These are phyloP conservation scores for Syrmaticus mikado DNA, from an alignment of 2,113 vertebrate genomes.

Conservation along the genomic window DNA sequence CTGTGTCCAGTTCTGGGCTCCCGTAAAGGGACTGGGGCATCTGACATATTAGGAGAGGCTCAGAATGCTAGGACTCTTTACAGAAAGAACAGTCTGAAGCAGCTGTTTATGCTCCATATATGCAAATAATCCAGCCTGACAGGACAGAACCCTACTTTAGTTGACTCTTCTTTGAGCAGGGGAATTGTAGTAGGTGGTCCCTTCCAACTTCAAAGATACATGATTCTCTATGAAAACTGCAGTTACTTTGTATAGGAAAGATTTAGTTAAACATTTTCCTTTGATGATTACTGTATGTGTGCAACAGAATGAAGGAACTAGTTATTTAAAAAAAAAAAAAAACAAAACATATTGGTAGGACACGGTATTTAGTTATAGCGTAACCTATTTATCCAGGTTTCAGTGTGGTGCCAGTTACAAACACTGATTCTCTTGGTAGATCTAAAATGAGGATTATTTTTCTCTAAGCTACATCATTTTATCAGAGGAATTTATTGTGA, in stretches of 20 bases:
- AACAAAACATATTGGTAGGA: slow-evolving; percentile 50
- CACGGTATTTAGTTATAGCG: slow-evolving; percentile 63
- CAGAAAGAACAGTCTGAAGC: not conserved
- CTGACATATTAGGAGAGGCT: not conserved
- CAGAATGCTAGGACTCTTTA: not conserved
- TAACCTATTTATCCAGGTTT: slow-evolving; percentile 68
- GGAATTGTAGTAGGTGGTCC: not conserved
- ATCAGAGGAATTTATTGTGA: slow-evolving; percentile 79
- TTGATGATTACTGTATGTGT: not conserved
- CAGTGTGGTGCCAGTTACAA: slow-evolving; percentile 65
- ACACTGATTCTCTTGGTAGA: slow-evolving; percentile 72
- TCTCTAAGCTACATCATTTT: slow-evolving; percentile 65
- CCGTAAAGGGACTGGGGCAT: not conserved
- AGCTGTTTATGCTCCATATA: fast-evolving
- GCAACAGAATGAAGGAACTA: not conserved
- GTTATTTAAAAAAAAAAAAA: not conserved
- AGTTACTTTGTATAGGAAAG: not conserved
- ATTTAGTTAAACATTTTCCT: not conserved
- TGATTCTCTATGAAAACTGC: not conserved
- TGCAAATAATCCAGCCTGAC: not conserved
- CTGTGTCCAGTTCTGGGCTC: not conserved
- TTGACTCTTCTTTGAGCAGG: not conserved
- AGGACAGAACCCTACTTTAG: not conserved
- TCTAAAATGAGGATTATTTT: slow-evolving; percentile 68
- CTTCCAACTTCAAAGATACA: not conserved